Percentiles rank a stretch among this genome's conserved stretches.
Conservation (phyloP, 1,140 invertebrate species). For the Mizuhopecten yessoensis region DNA sequence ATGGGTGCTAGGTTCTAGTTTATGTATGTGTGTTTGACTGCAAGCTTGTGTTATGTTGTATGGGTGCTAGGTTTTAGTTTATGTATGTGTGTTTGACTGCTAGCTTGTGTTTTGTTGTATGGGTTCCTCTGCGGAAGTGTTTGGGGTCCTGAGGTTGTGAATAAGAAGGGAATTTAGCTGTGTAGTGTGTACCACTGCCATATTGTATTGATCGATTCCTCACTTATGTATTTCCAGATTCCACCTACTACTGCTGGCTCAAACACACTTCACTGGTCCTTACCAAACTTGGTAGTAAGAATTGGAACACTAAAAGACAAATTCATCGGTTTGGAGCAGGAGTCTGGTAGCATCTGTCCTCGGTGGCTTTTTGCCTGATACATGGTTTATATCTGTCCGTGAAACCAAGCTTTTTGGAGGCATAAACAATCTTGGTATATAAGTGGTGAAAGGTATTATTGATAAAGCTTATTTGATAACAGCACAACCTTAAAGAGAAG, state of each 20-base stretch:
- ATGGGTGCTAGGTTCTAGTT: too few relatives aligned
- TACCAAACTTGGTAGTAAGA: neutral
- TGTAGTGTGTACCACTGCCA: neutral
- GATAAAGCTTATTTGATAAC: neutral
- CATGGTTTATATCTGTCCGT: neutral
- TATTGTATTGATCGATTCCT: neutral
- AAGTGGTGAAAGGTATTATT: neutral
- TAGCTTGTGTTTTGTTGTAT: neutral
- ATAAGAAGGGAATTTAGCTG: neutral
- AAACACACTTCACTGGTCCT: neutral
- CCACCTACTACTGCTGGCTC: neutral
- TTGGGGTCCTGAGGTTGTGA: neutral
- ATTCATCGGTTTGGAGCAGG: neutral
- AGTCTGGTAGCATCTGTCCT: too few relatives aligned
- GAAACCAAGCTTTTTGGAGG: neutral
- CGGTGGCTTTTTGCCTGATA: neutral
- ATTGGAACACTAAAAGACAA: neutral
- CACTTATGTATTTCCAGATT: constrained; percentile 39
- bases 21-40: too few relatives aligned
- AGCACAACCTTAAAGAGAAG: neutral
- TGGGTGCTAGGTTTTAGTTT: too few relatives aligned
- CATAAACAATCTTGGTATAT: neutral
- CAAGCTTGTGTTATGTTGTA: too few relatives aligned
- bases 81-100: neutral
- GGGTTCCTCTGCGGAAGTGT: neutral